Percentiles rank a stretch among this genome's conserved stretches.
These are phyloP conservation scores for Siphamia tubifer DNA, from an alignment of 2,113 vertebrate genomes.

Conservation along the genomic window DNA sequence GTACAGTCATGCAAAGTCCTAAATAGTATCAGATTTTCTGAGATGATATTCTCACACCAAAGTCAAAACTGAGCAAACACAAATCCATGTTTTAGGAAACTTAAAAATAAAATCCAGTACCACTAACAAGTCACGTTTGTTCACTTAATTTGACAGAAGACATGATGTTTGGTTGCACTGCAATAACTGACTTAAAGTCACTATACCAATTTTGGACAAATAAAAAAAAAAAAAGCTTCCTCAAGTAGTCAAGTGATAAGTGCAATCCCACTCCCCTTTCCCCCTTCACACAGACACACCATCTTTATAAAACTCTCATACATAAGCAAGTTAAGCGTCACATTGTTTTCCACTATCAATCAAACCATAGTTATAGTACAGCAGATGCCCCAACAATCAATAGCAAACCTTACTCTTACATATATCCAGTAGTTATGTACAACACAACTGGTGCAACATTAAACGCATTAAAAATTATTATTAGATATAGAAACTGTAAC, in stretches of 20 bases:
- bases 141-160: slow-evolving; percentile 42
- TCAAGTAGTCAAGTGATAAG: slow-evolving; percentile 76
- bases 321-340: slow-evolving; percentile 53
- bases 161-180: slow-evolving; percentile 68
- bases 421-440: slow-evolving; percentile 72
- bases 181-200: slow-evolving; percentile 51
- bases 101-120: slow-evolving; percentile 36
- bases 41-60: slow-evolving; percentile 45
- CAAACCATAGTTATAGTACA: slow-evolving; percentile 63
- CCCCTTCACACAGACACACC: slow-evolving; percentile 51
- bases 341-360: slow-evolving; percentile 60
- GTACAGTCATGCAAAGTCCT: slow-evolving; percentile 66
- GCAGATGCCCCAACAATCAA: slow-evolving; percentile 63
- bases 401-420: slow-evolving; percentile 50
- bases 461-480: slow-evolving; percentile 50
- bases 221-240: slow-evolving; percentile 50
- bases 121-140: slow-evolving; percentile 28
- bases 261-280: slow-evolving; percentile 48
- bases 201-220: slow-evolving; percentile 46
- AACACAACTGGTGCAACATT: slow-evolving; percentile 65
- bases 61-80: slow-evolving; percentile 49
- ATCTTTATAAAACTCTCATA: slow-evolving; percentile 55
- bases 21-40: slow-evolving; percentile 27
- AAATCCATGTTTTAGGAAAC: slow-evolving; percentile 30
- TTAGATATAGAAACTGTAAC: slow-evolving; percentile 67